Percentiles rank a stretch among this genome's conserved stretches.
Conservation (phyloP, 2,888 invertebrate genomes). For the Agrotis puta region DNA sequence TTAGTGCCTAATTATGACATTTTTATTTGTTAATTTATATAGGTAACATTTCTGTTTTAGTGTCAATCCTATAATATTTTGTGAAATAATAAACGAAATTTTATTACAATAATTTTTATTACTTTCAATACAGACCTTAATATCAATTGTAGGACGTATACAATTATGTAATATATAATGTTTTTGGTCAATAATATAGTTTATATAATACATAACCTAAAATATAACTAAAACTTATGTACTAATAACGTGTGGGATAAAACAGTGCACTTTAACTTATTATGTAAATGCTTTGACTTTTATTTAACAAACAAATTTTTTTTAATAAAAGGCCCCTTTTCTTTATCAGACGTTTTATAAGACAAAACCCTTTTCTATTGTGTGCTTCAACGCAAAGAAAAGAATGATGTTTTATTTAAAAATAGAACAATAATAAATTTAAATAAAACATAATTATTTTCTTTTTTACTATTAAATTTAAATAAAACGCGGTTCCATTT, state of each 20-base stretch:
- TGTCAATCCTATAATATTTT: not conserved
- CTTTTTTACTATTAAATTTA: not conserved
- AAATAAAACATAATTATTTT: too few species aligned
- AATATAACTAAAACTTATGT: conserved; percentile 64
- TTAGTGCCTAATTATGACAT: too few species aligned
- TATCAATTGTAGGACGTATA: conserved; percentile 73
- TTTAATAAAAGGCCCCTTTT: conserved; percentile 43
- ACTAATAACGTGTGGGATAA: conserved; percentile 78
- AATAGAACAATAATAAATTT: too few species aligned
- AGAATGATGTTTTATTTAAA: too few species aligned
- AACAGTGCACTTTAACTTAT: conserved; percentile 80
- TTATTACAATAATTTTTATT: conserved; percentile 75
- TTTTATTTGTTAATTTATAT: not conserved
- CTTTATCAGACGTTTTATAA: not conserved
- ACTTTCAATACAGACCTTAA: conserved; percentile 73
- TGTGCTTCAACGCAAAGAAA: conserved; percentile 1
- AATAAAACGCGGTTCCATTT: not conserved
- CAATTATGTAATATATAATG: conserved; percentile 67
- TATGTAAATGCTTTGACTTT: conserved; percentile 78
- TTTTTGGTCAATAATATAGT: conserved; percentile 78
- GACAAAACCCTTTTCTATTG: not conserved
- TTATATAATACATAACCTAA: conserved; percentile 64
- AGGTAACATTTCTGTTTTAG: too few species aligned
- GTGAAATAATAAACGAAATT: conserved; percentile 22
- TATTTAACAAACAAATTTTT: conserved; percentile 62